Base-by-base conservation (phyloP, 2,113 vertebrate species). In the Oplegnathus fasciatus region DNA sequence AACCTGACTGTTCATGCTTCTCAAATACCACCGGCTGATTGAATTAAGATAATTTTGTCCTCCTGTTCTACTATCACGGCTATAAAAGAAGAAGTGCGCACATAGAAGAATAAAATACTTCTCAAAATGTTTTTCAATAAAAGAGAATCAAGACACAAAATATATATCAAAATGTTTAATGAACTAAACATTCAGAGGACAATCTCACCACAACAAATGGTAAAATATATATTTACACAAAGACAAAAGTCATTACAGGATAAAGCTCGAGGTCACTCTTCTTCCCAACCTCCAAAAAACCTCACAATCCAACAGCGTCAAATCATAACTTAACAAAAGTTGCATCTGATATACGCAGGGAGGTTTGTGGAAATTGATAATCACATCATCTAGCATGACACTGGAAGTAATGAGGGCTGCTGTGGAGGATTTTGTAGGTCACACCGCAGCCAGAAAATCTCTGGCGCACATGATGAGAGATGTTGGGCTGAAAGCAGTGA, bases 81-180 rank as follows among this genome's bases (percentile, higher is more conserved):
- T 54, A 65, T 20, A 22, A 26, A 2, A 75, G 20, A 22, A 32
- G 8, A 62, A 37, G 6, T 37, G 6, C 34, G 3, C 3, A 37
- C 34, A 37, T 37, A 37, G 6, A 37, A 37, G 34, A 37, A 37
- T 37, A 37, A 37, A 4, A 37, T 37, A 37, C 34, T 37, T 4
- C 34, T 37, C 34, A 37, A 37, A 37, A 28, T 62, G n/a, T 24
- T 40, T 64, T 32, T 17, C 2, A 44, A 30, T 42, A 0, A n/a
- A 3, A 75, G 10, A 52, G 2, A 82, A 24, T 37, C 10, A 75
- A 62, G 18, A 76, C n/a, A 72, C 0, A 65, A 2, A 72, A 37
- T 58, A 78, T 42, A 48, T 91, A 86, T 75, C 82, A 90, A 89
- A 91, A 85, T 86, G 69, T 94, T 94, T 92, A 91, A 86, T 95